Evolutionary conservation across 2,113 vertebrate genomes (phyloP), one percentile per base, ranked within the genome.

Genomic region (Hippocampus comes): DNA sequence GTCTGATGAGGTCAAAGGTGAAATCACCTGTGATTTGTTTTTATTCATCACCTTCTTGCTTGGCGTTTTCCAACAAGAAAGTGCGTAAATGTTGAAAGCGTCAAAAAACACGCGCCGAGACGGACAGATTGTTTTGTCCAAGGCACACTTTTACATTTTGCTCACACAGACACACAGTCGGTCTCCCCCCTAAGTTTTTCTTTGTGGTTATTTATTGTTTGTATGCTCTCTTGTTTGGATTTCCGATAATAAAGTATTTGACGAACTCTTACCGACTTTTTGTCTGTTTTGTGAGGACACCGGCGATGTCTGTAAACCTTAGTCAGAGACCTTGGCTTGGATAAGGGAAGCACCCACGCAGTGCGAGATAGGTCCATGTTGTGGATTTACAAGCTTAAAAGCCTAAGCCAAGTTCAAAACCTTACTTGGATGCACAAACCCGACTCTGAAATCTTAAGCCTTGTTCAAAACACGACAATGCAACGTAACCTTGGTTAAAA

Each of bases 1-100:
- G 97, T 99, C 75, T 99, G 90, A 93, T 25, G 6, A n/a, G 20
- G 63, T 64, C 63, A 5, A 0, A 38, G n/a, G 56, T 30, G 30
- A 30, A 30, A 30, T 25, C 48, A 51, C 6, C 12, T 34, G 34
- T 34, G 34, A 34, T 34, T 34, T 34, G 20, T n/a, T 65, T 65
- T 46, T n/a, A 46, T 9, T 23, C 34, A 38, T 38, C 34, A 6
- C 34, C 34, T 38, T 38, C 34, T 38, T 38, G 34, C 34, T 38
- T 38, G 34, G 34, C 34, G 6, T 38, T 38, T 38, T 38, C 34
- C 34, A 38, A 38, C 5, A 1, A 38, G 34, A 38, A 38, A 38
- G 34, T 38, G 34, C 34, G 34, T 6, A 43, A 12, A 43, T 43
- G 42, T 43, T 43, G 42, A 38, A 38, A 38, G 11, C 42, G 42